phyloP scores from a whole-genome alignment of 1,140 invertebrate species.

The Ceratina australensis region DNA sequence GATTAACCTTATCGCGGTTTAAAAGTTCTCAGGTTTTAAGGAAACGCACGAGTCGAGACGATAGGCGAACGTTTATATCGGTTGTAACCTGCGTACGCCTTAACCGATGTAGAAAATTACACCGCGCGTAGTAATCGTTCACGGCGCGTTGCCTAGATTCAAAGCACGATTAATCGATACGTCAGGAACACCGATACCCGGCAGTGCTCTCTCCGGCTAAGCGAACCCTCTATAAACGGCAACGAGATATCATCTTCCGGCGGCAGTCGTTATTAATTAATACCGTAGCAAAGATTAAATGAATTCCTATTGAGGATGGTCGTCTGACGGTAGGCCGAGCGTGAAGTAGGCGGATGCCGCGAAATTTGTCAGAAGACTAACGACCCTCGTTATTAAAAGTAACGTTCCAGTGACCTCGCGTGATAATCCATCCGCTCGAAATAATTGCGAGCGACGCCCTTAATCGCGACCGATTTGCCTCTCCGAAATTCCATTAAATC shows the following conservation, averaged over 20 bases:
- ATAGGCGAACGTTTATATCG: neutral
- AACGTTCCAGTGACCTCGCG: constrained; percentile 75
- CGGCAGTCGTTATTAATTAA: constrained; percentile 64
- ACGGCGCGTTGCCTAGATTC: constrained; percentile 5
- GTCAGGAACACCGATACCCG: constrained; percentile 25
- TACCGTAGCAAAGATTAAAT: constrained; percentile 66
- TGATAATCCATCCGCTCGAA: constrained; percentile 70
- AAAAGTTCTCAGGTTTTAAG: neutral
- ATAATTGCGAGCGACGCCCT: constrained; percentile 71
- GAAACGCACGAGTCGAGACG: neutral
- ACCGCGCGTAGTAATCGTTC: constrained; percentile 1
- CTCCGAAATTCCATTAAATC: constrained; percentile 22
- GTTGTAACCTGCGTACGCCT: neutral
- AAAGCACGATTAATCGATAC: constrained; percentile 42
- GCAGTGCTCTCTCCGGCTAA: neutral
- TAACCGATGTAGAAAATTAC: constrained; percentile 5
- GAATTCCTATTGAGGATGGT: constrained; percentile 66
- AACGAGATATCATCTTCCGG: constrained; percentile 40
- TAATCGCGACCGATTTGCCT: constrained; percentile 41
- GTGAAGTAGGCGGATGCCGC: constrained; percentile 68
- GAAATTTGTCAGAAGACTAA: constrained; percentile 79
- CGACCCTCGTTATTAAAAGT: constrained; percentile 79
- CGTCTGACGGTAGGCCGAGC: constrained; percentile 58
- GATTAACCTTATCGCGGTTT: no score
- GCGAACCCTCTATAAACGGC: constrained; percentile 38